Conservation (phyloP, 2,113 vertebrate genomes). For the Oplegnathus fasciatus region DNA sequence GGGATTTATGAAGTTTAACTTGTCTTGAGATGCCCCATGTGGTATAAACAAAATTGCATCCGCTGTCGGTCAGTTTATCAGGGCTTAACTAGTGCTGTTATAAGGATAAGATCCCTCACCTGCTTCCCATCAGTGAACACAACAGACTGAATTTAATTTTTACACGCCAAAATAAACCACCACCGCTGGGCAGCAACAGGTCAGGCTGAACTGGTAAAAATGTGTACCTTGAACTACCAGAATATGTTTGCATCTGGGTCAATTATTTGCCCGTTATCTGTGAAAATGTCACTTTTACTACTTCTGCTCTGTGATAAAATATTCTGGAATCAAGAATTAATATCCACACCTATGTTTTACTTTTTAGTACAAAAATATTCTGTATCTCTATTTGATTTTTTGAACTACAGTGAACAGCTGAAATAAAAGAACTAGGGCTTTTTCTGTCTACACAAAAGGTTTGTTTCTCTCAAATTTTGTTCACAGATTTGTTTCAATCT, state of each 20-base stretch:
- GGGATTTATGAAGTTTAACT: background rate
- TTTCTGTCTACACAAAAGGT: too few species aligned
- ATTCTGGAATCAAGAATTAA: background rate
- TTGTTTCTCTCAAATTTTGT: too few species aligned
- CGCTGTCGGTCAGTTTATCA: accelerated
- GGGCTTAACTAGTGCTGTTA: background rate
- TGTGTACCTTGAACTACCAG: background rate
- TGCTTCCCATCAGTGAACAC: background rate
- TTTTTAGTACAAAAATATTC: background rate
- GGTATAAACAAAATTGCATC: background rate
- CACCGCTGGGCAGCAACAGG: background rate
- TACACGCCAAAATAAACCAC: background rate
- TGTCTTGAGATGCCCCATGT: background rate
- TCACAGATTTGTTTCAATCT: too few species aligned
- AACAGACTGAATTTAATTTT: background rate
- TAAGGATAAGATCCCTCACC: background rate
- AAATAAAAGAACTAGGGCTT: too few species aligned
- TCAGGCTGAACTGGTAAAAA: background rate
- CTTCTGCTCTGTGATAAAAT: background rate
- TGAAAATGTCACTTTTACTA: background rate
- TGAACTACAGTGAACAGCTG: too few species aligned
- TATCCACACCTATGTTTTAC: background rate
- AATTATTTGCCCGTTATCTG: background rate
- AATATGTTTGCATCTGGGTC: background rate
- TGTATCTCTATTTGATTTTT: too few species aligned